Conservation (phyloP, 2,113 vertebrate genomes). For the Petrocephalus microphthalmus region DNA sequence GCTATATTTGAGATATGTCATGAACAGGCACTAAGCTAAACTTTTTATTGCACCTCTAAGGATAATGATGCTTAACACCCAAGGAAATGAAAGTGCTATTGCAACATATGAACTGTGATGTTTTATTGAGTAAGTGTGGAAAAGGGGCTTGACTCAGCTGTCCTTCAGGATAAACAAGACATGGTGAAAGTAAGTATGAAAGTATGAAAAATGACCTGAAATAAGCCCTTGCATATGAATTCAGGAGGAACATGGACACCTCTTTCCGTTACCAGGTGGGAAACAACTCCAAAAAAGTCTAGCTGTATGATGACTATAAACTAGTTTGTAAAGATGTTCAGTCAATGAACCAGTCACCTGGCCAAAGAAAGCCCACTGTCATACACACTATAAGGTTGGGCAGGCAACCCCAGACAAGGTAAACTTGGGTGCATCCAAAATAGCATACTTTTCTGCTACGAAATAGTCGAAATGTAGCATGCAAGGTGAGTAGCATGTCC, state of each 20-base stretch:
- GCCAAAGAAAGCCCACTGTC: neutral
- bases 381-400: neutral
- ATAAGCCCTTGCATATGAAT: neutral
- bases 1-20: slow-evolving; percentile 1
- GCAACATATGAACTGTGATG: neutral
- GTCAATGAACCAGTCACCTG: neutral
- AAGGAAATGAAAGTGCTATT: slow-evolving; percentile 12
- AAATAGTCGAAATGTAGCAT: neutral
- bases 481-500: neutral
- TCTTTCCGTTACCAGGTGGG: neutral
- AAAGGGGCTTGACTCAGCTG: neutral
- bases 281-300: neutral
- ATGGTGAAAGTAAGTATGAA: neutral
- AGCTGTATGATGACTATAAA: neutral
- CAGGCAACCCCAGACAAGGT: neutral
- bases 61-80: slow-evolving; percentile 24
- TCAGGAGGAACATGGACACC: neutral
- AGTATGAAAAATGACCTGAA: neutral
- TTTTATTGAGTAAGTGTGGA: neutral
- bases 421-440: neutral
- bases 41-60: neutral
- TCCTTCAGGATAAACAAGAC: neutral
- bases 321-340: neutral
- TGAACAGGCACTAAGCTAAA: slow-evolving; percentile 8
- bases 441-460: neutral